These are phyloP conservation scores for Drosophila virilis DNA, from an alignment of 1,140 invertebrate species.

Conservation along the genomic window DNA sequence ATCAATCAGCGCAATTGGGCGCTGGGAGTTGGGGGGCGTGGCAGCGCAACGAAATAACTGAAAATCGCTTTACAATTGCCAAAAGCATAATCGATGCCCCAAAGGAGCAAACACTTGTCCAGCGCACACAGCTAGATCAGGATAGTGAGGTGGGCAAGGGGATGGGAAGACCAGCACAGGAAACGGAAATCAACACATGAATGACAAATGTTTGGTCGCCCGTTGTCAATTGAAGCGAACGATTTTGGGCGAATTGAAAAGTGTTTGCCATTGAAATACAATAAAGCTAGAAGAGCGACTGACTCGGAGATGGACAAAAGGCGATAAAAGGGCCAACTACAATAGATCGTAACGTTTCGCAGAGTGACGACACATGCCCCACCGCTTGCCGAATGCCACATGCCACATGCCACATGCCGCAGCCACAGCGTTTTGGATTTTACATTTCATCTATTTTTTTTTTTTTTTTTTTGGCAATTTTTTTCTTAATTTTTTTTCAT, in stretches of 20 bases:
- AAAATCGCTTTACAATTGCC: slow-evolving; percentile 83
- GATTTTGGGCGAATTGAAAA: slow-evolving; percentile 43
- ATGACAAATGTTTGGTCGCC: slow-evolving; percentile 77
- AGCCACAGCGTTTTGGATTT: slow-evolving; percentile 33
- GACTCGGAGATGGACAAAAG: slow-evolving; percentile 47
- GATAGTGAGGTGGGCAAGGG: background rate
- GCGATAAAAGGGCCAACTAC: slow-evolving; percentile 74
- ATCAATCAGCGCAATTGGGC: slow-evolving; percentile 61
- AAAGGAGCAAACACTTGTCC: slow-evolving; percentile 79
- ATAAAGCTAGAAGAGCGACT: slow-evolving; percentile 15
- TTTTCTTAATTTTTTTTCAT: slow-evolving; percentile 30
- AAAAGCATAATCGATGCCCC: slow-evolving; percentile 77
- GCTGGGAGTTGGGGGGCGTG: slow-evolving; percentile 9
- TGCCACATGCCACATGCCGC: slow-evolving; percentile 20
- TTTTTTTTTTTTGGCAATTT: slow-evolving; percentile 4
- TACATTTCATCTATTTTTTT: slow-evolving; percentile 15
- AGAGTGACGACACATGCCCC: slow-evolving; percentile 21
- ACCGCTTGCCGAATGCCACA: background rate
- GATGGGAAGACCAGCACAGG: slow-evolving; percentile 32
- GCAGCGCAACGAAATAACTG: slow-evolving; percentile 70
- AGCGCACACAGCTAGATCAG: slow-evolving; percentile 8
- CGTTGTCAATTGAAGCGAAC: slow-evolving; percentile 55
- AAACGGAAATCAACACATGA: slow-evolving; percentile 84
- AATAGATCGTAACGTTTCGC: slow-evolving; percentile 50
- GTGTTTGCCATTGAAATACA: slow-evolving; percentile 46